Conservation (phyloP, 1,140 invertebrate genomes). For the Drosophila pseudoananassae region DNA sequence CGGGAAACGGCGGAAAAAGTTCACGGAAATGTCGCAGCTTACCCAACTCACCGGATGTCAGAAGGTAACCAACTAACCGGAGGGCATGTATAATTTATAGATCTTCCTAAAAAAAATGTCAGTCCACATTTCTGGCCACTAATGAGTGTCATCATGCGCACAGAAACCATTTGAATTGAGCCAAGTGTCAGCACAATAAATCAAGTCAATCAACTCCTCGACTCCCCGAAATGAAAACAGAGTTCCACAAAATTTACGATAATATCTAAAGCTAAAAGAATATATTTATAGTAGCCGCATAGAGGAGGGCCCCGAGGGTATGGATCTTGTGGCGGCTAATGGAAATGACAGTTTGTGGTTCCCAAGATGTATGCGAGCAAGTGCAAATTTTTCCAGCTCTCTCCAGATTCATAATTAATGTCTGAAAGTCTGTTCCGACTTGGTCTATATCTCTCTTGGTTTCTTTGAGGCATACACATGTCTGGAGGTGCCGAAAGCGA, state of each 20-base stretch:
- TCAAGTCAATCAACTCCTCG: conserved; percentile 49
- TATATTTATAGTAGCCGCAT: conserved; percentile 31
- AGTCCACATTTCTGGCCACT: conserved; percentile 46
- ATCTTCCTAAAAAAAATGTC: conserved; percentile 37
- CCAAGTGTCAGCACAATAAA: conserved; percentile 75
- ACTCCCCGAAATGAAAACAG: conserved; percentile 42
- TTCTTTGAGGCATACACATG: neutral
- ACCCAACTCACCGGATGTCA: conserved; percentile 88
- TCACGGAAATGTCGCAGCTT: conserved; percentile 87
- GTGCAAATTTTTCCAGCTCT: conserved; percentile 62
- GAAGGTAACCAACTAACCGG: conserved; percentile 84
- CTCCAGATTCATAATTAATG: conserved; percentile 77
- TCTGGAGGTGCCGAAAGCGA: conserved; percentile 68
- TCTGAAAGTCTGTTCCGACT: conserved; percentile 20
- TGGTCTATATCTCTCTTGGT: conserved; percentile 3
- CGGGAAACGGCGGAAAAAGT: conserved; percentile 66
- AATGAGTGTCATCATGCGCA: conserved; percentile 69
- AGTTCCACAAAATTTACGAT: conserved; percentile 70
- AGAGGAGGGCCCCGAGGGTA: neutral
- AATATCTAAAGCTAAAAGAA: conserved; percentile 44
- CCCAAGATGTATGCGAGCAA: conserved; percentile 44
- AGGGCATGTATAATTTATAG: conserved; percentile 20
- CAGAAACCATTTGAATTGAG: conserved; percentile 52
- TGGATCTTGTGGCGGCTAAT: conserved; percentile 61
- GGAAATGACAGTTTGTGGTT: conserved; percentile 76